Base-by-base conservation (phyloP, 2,888 invertebrate genomes). In the Orthosia incerta region DNA sequence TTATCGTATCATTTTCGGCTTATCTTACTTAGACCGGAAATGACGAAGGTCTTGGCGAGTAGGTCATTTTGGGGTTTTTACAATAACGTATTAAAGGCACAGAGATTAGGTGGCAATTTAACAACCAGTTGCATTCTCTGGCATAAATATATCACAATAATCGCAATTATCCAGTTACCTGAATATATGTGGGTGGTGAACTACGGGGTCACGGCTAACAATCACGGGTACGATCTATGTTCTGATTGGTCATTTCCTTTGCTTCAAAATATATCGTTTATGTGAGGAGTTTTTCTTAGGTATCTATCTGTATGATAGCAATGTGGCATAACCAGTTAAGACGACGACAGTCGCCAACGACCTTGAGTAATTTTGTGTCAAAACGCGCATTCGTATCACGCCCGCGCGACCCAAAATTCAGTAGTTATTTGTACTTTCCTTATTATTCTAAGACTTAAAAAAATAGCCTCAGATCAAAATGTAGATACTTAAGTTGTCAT, bases 21-120 rank as follows among this genome's bases (percentile, higher is more conserved):
- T 69, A 69, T 75, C 61, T 39, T n/a, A 71, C 26, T 18, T 39
- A 31, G 31, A 76, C 45, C 74, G 76, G 76, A 75, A 45, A 56
- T 76, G 69, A 69, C 55, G 50, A 59, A 68, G 23, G 67, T 39
- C 16, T 59, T 13, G 13, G 46, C 15, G 4, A n/a, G n/a, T 39
- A 45, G 60, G n/a, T 60, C 20, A 1, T 45, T 55, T 61, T 9
- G 50, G 11, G 4, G 15, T 50, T 65, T 60, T 60, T 20, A 20
- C 12, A 59, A 23, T 56, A 18, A 31, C 18, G 4, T 39, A 48
- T 39, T 31, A 48, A 46, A 57, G 13, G 18, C 45, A 20, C 31
- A 26, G n/a, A 26, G 18, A 57, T 74, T 51, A 57, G 11, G 18
- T 39, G n/a, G 15, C 16, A 64, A 64, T 50, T 64, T 57, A 18